Conservation (phyloP, 37 sponge, comb jelly and placozoan genomes). For the Agelas oroides region DNA sequence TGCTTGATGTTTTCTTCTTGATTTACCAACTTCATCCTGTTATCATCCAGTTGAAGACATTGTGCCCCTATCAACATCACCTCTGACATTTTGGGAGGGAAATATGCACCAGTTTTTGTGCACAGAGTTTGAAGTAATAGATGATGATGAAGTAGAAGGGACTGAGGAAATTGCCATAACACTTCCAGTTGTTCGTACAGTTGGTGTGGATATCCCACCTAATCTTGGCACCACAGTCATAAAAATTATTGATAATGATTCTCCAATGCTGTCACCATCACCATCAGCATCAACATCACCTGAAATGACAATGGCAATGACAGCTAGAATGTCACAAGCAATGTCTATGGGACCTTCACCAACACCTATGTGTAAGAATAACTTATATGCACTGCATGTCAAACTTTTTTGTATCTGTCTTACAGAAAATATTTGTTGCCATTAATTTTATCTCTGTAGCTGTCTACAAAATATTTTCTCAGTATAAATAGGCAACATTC, state of each 20-base stretch:
- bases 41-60: too few species aligned
- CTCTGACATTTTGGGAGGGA: neutral
- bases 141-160: neutral
- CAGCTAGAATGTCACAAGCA: too few species aligned
- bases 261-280: neutral
- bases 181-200: neutral
- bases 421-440: too few species aligned
- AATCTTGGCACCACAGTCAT: neutral
- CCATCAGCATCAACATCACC: neutral
- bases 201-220: neutral
- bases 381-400: too few species aligned
- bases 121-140: neutral
- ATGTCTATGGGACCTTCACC: too few species aligned
- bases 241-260: neutral
- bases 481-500: too few species aligned
- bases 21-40: too few species aligned
- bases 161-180: neutral
- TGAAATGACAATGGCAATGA: too few species aligned
- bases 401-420: too few species aligned
- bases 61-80: neutral
- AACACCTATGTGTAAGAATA: neutral
- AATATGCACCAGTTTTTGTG: neutral
- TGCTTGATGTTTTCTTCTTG: too few species aligned
- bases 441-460: too few species aligned
- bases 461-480: too few species aligned